Conservation (phyloP, 2,888 invertebrate species). For the Reticulitermes lucifugus region DNA sequence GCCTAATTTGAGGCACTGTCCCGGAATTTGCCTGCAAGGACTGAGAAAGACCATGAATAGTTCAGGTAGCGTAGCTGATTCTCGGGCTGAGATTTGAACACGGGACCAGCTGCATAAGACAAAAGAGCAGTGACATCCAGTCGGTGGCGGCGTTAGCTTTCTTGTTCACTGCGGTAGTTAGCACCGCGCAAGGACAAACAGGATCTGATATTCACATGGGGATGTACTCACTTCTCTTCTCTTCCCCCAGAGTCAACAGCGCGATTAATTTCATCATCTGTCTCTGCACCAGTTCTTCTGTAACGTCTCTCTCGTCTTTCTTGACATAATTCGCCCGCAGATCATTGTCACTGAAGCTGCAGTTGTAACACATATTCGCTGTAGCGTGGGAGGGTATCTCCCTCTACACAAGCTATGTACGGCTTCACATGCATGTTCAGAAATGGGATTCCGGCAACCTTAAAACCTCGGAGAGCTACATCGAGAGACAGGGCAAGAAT, state of each 20-base stretch:
- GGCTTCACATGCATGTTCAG: background rate
- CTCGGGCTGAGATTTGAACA: no score
- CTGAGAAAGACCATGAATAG: no score
- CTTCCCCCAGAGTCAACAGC: background rate
- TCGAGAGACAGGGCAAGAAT: no score
- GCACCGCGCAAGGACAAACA: background rate
- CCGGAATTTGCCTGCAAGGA: no score
- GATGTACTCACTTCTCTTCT: background rate
- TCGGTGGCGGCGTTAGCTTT: no score
- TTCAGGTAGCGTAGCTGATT: no score
- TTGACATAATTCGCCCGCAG: constrained; percentile 1
- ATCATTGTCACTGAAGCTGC: background rate
- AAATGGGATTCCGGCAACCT: background rate
- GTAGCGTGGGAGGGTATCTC: background rate
- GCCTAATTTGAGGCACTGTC: no score
- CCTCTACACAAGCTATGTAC: background rate
- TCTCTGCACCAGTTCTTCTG: background rate
- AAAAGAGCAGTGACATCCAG: no score
- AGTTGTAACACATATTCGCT: background rate
- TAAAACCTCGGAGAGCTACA: no score
- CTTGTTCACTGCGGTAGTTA: no score
- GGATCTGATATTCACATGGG: background rate
- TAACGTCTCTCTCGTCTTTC: background rate
- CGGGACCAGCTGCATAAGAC: no score
- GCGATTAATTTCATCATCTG: constrained; percentile 25